Evolutionary conservation across 1,140 invertebrate genomes (phyloP), one percentile per base, ranked within the genome.

Genomic region (Orius insidiosus): DNA sequence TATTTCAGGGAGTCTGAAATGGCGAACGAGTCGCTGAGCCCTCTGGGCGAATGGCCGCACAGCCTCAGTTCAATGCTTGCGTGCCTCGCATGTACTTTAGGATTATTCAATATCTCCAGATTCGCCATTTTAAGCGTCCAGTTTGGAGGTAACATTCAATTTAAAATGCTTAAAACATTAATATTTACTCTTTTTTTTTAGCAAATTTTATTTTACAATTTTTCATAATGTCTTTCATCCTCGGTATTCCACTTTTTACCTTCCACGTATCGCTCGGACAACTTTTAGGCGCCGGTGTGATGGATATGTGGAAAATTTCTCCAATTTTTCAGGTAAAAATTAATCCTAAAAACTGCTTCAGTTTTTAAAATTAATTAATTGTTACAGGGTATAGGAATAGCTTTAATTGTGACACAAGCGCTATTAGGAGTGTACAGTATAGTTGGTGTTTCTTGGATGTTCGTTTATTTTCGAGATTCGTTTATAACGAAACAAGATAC

Each of bases 281-380:
- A 60, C 78, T 84, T 58, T 64, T 90, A 33, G 74, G 76, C n/a
- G 72, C 80, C 0, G 86, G 86, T 0, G 78, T 82, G 3, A 72
- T 92, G 24, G 83, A 88, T 52, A 89, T 92, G 85, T 93, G 87
- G 86, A 76, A 71, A 53, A 88, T 93, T 54, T 89, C 85, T 37
- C 88, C 88, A 0, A 74, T 90, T 48, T 90, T 90, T 60, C 80
- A 85, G 65, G 68, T 71, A 59, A 56, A 38, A 48, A 36, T 3
- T n/a, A 34, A 19, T 31, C 11, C 38, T 45, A 16, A 37, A 47
- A n/a, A n/a, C n/a, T n/a, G n/a, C n/a, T n/a, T n/a, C n/a, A n/a
- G n/a, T n/a, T n/a, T n/a, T n/a, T n/a, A n/a, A n/a, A n/a, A n/a
- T n/a, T n/a, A 46, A n/a, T 41, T 40, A 7, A 45, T 45, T 50